phyloP scores from a whole-genome alignment of 2,888 invertebrate species.

The Drosophila eohydei region DNA sequence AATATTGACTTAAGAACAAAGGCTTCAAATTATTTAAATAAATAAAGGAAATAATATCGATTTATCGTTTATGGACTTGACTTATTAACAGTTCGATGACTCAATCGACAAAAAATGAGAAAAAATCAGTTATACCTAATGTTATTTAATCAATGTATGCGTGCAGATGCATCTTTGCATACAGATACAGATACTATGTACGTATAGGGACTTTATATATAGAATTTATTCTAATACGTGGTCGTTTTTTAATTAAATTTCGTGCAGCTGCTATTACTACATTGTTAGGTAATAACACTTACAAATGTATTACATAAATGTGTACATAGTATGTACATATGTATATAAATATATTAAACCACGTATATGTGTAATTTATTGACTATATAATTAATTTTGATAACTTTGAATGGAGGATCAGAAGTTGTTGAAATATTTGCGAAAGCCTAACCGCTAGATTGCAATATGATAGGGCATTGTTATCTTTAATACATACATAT shows the following conservation, averaged over 20 bases:
- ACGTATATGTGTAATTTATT: neutral
- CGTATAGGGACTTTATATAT: neutral
- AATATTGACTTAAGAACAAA: neutral
- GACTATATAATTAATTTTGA: constrained; percentile 1
- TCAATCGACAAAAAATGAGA: neutral
- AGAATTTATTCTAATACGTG: no score
- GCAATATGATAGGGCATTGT: constrained; percentile 8
- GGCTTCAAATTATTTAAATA: neutral
- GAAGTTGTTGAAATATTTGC: constrained; percentile 3
- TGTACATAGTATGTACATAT: neutral
- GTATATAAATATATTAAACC: neutral
- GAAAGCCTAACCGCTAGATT: neutral
- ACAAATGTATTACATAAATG: neutral
- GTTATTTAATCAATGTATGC: neutral
- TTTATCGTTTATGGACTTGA: neutral
- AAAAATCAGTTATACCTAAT: neutral
- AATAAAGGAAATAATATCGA: neutral
- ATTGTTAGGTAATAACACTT: neutral
- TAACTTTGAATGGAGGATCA: constrained; percentile 1
- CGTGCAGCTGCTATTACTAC: neutral
- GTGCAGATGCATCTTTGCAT: neutral
- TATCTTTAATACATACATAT: constrained; percentile 8
- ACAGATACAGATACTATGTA: constrained; percentile 5
- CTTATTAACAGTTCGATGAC: constrained; percentile 14
- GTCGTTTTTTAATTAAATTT: no score